Evolutionary conservation across 2,113 vertebrate species (phyloP).

Genomic region (Aspiorhynchus laticeps): DNA sequence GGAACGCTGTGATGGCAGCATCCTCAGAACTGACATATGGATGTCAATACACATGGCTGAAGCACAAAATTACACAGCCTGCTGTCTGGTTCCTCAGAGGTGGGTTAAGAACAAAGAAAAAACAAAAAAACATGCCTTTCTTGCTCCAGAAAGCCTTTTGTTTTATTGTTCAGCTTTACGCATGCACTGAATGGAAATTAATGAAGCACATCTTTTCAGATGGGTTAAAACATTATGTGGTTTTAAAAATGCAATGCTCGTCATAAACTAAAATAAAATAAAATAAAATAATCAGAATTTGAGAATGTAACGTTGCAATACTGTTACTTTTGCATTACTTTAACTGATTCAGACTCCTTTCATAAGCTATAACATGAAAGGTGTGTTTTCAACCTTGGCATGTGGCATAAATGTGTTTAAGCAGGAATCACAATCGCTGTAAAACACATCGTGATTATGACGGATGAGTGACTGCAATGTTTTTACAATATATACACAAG

Average conservation of each 20-base stretch:
- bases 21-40: slow-evolving; percentile 41
- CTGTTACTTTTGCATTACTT: too few relatives aligned
- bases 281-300: not conserved
- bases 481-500: not conserved
- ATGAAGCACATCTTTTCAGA: not conserved
- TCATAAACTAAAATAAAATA: not conserved
- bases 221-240: not conserved
- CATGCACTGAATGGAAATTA: not conserved
- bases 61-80: slow-evolving; percentile 40
- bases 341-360: not conserved
- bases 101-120: not conserved
- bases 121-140: not conserved
- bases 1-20: slow-evolving; percentile 45
- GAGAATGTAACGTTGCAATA: not conserved
- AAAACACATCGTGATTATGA: not conserved
- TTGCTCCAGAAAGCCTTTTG: slow-evolving; percentile 24
- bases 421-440: not conserved
- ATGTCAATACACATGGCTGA: slow-evolving; percentile 40
- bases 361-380: not conserved
- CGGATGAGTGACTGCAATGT: not conserved
- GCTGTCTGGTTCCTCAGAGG: slow-evolving; percentile 39
- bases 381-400: not conserved
- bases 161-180: slow-evolving; percentile 14
- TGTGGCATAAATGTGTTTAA: not conserved
- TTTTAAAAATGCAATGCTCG: not conserved